A percentile compares a stretch with the other conserved stretches of the same genome.
Conservation (phyloP, 2,797 vertebrate genomes). For the Leucoraja ocellata region DNA sequence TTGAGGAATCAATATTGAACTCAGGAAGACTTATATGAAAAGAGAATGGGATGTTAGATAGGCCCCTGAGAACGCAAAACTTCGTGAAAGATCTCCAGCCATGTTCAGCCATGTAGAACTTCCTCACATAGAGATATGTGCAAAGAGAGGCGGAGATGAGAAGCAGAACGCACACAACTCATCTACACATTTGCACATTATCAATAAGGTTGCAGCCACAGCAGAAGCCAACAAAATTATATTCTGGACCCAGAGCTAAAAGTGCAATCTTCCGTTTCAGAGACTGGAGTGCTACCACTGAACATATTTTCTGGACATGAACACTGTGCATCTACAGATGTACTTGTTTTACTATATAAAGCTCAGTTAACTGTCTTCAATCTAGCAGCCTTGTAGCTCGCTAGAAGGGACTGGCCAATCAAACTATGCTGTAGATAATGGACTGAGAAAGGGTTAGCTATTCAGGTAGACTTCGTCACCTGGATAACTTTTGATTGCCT, state of each 20-base stretch:
- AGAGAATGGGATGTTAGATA: neutral
- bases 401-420: neutral
- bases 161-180: too few species aligned
- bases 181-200: too few species aligned
- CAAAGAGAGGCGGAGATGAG: too few species aligned
- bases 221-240: neutral
- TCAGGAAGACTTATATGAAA: neutral
- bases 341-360: neutral
- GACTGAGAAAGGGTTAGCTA: neutral
- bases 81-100: neutral
- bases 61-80: neutral
- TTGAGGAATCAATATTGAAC: neutral
- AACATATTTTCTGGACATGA: neutral
- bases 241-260: neutral
- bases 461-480: neutral
- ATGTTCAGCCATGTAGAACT: neutral
- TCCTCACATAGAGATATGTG: neutral
- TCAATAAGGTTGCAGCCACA: too few species aligned
- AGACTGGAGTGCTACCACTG: neutral
- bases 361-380: neutral
- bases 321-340: neutral
- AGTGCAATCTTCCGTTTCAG: neutral
- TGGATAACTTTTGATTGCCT: neutral
- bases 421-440: neutral
- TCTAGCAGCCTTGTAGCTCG: neutral